Evolutionary conservation across 2,113 vertebrate species (phyloP).

Genomic region (Aleadryas rufinucha): DNA sequence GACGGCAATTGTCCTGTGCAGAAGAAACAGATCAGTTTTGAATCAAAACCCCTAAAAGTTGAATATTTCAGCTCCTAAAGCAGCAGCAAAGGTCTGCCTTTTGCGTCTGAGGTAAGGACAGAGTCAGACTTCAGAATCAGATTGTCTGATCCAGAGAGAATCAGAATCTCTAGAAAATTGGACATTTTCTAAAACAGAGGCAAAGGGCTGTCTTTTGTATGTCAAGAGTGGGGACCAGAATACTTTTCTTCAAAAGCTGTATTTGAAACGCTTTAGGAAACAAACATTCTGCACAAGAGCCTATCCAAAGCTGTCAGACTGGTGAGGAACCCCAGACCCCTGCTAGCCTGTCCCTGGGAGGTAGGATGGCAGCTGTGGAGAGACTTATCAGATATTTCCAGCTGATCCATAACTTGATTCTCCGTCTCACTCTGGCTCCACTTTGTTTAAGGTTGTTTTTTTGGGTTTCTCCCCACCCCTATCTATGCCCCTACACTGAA

Average conservation of each 20-base stretch:
- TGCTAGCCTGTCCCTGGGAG: not conserved
- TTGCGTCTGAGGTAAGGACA: not conserved
- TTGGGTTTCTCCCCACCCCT: fast-evolving
- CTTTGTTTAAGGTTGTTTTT: not conserved
- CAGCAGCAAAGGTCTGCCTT: not conserved
- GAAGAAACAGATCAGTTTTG: not conserved
- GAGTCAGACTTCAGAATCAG: not conserved
- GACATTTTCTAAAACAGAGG: not conserved
- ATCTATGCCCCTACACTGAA: not conserved
- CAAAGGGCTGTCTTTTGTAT: not conserved
- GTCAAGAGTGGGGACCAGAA: not conserved
- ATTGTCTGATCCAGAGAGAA: not conserved
- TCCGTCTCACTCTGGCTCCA: fast-evolving
- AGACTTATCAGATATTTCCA: not conserved
- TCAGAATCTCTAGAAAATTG: not conserved
- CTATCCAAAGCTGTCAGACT: not conserved
- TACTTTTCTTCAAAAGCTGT: not conserved
- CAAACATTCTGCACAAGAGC: not conserved
- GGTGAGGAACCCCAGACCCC: not conserved
- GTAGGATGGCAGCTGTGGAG: not conserved
- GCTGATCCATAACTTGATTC: not conserved
- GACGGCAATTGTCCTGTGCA: constrained; percentile 89
- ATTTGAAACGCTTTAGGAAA: not conserved
- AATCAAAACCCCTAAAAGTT: not conserved
- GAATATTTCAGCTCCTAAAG: not conserved